Conservation (phyloP, 2,113 vertebrate species). For the Hydrolagus affinis region DNA sequence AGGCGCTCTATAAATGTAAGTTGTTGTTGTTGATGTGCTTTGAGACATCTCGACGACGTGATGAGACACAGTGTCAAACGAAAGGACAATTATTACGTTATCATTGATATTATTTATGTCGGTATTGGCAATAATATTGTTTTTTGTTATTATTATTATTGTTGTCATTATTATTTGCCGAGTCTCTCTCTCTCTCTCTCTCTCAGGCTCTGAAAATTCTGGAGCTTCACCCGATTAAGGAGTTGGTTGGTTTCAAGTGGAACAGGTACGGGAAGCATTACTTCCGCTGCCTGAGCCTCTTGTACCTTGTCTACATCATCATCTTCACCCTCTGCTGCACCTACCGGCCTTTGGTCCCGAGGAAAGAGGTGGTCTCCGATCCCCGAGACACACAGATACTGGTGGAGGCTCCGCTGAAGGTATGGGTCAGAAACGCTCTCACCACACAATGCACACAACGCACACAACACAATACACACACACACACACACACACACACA, state of each 20-base stretch:
- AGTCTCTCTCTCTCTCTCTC: neutral
- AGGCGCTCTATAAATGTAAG: no score
- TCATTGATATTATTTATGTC: no score
- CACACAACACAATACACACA: no score
- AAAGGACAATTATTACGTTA: no score
- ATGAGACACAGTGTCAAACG: no score
- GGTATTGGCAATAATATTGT: no score
- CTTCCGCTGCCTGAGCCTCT: constrained; percentile 72
- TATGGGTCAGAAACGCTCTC: constrained; percentile 36
- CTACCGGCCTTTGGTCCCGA: constrained; percentile 75
- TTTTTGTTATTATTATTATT: no score
- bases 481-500: no score
- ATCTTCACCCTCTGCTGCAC: constrained; percentile 81
- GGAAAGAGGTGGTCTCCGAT: constrained; percentile 59
- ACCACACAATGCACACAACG: no score
- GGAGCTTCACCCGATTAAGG: constrained; percentile 81
- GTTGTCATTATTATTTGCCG: no score
- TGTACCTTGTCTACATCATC: constrained; percentile 82
- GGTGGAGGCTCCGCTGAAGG: constrained; percentile 71
- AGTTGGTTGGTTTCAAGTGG: constrained; percentile 90
- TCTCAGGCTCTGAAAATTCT: constrained; percentile 78
- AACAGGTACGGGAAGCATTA: constrained; percentile 81
- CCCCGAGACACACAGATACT: constrained; percentile 63
- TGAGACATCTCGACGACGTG: no score
- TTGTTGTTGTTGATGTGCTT: no score